phyloP scores from a whole-genome alignment of 2,113 vertebrate species.

The Cinclus cinclus region DNA sequence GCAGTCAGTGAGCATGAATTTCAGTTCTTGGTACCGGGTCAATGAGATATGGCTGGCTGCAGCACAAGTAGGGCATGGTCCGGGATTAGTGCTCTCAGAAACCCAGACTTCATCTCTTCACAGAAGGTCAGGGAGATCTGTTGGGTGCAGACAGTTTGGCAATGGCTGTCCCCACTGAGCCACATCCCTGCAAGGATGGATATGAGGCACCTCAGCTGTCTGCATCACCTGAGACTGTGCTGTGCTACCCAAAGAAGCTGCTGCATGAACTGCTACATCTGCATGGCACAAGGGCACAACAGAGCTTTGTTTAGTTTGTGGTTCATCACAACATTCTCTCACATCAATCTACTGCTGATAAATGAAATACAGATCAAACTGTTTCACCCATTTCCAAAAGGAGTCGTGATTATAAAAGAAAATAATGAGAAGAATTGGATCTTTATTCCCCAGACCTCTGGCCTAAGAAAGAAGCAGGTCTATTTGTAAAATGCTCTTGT shows the following conservation, averaged over 20 bases:
- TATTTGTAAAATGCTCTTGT: not conserved
- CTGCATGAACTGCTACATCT: not conserved
- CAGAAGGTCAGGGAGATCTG: not conserved
- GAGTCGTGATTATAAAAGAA: not conserved
- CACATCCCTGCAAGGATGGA: not conserved
- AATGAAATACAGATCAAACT: not conserved
- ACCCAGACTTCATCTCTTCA: not conserved
- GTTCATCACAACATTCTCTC: not conserved
- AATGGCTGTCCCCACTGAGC: not conserved
- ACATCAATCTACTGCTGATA: not conserved
- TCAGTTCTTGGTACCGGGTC: not conserved
- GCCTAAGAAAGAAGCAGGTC: not conserved
- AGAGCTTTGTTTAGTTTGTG: not conserved
- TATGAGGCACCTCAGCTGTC: not conserved
- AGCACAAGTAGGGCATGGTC: not conserved
- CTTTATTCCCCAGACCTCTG: not conserved
- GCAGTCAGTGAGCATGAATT: not conserved
- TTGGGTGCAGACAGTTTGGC: not conserved
- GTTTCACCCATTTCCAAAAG: not conserved
- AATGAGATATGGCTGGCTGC: not conserved
- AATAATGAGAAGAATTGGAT: not conserved
- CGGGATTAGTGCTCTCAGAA: not conserved
- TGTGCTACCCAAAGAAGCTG: not conserved
- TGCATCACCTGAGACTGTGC: not conserved
- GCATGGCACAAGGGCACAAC: not conserved